These are phyloP conservation scores for Parnassius mnemosyne DNA, from an alignment of 2,888 invertebrate species.

Conservation along the genomic window DNA sequence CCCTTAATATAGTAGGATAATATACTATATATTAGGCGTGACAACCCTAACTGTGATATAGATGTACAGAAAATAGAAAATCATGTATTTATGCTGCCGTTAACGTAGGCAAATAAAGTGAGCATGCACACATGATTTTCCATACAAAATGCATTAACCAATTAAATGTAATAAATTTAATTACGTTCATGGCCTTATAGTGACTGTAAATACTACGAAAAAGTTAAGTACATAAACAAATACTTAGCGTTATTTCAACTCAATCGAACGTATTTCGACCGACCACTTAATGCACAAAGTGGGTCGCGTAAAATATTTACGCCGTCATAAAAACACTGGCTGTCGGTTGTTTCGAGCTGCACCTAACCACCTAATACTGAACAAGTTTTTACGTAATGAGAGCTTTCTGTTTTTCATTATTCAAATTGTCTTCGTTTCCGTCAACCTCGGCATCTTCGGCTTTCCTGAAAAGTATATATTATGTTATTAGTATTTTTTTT, in stretches of 20 bases:
- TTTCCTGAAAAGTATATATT: slow-evolving; percentile 33
- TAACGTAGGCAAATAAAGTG: no score
- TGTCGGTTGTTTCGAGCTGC: not conserved
- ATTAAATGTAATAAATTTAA: no score
- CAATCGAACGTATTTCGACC: not conserved
- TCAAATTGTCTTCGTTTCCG: slow-evolving; percentile 22
- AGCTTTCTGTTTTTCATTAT: slow-evolving; percentile 35
- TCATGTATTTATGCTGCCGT: no score
- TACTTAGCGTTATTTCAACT: no score
- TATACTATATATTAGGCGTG: no score
- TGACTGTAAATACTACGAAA: not conserved
- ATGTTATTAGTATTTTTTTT: not conserved
- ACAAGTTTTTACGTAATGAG: slow-evolving; percentile 32
- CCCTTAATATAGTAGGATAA: no score
- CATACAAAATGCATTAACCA: no score
- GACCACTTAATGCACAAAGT: not conserved
- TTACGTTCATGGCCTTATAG: not conserved
- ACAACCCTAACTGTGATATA: no score
- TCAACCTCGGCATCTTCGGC: slow-evolving; percentile 25
- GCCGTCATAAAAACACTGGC: not conserved
- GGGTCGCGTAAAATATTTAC: not conserved
- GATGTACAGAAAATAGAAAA: no score
- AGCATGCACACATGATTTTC: no score
- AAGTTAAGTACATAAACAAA: not conserved
- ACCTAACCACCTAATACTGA: slow-evolving; percentile 46